phyloP scores from a whole-genome alignment of 2,797 vertebrate species.

The Cyprinella venusta region DNA sequence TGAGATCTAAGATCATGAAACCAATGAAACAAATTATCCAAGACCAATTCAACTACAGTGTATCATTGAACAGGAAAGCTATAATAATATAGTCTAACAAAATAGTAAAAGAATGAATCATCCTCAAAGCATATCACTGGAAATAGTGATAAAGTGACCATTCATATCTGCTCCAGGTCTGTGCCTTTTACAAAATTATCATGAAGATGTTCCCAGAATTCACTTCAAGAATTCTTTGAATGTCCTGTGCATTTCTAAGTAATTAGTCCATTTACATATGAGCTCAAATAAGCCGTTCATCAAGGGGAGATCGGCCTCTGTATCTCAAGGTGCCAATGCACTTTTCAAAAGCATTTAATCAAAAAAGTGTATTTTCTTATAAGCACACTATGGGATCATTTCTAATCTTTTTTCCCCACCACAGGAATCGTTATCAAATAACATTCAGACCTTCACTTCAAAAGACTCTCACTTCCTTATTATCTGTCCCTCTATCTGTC shows the following conservation, averaged over 20 bases:
- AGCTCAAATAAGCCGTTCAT: not conserved
- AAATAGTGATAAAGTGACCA: not conserved
- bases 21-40: not conserved
- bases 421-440: constrained; percentile 37
- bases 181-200: not conserved
- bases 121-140: not conserved
- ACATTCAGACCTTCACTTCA: constrained; percentile 49
- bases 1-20: not conserved
- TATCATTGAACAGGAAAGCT: not conserved
- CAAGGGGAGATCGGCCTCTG: not conserved
- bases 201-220: not conserved
- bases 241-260: not conserved
- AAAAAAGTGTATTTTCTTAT: constrained; percentile 1
- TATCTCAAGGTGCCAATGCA: constrained; percentile 12
- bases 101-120: not conserved
- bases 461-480: constrained; percentile 61
- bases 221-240: constrained; percentile 1
- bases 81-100: not conserved
- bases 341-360: constrained; percentile 14
- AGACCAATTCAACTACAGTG: no score
- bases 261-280: constrained; percentile 3
- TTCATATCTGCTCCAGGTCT: not conserved
- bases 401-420: constrained; percentile 25
- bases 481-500: constrained; percentile 48
- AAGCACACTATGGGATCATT: constrained; percentile 7